phyloP scores from a whole-genome alignment of 2,113 vertebrate genomes.

The Smithornis capensis region DNA sequence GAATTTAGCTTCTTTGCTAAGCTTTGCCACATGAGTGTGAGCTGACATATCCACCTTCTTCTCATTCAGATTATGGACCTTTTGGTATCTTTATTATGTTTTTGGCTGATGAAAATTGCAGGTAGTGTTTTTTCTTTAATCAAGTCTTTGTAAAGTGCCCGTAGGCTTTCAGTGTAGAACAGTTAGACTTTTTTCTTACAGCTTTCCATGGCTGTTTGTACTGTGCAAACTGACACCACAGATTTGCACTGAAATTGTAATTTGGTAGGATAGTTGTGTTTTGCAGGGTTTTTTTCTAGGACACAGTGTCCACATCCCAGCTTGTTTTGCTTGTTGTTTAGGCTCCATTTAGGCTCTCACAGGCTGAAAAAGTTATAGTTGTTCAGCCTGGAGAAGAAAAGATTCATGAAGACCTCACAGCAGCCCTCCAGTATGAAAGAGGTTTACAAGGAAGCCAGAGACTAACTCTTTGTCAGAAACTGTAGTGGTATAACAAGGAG shows the following conservation, averaged over 20 bases:
- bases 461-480: accelerated
- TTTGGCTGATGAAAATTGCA: neutral
- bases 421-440: neutral
- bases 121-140: neutral
- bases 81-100: neutral
- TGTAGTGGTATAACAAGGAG: neutral
- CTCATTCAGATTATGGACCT: neutral
- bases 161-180: neutral
- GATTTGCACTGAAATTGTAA: neutral
- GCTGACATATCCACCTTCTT: neutral
- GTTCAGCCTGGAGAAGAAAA: neutral
- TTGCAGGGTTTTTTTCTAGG: neutral
- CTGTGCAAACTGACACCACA: neutral
- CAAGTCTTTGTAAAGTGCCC: neutral
- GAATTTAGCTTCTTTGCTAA: neutral
- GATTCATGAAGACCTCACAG: neutral
- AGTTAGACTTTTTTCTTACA: neutral
- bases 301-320: neutral
- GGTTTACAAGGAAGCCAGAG: neutral
- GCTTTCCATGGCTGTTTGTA: neutral
- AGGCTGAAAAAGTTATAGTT: neutral
- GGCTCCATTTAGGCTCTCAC: neutral
- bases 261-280: neutral
- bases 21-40: neutral
- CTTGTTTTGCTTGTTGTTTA: neutral